These are phyloP conservation scores for Bombus confusus DNA, from an alignment of 1,140 invertebrate genomes.

Conservation along the genomic window DNA sequence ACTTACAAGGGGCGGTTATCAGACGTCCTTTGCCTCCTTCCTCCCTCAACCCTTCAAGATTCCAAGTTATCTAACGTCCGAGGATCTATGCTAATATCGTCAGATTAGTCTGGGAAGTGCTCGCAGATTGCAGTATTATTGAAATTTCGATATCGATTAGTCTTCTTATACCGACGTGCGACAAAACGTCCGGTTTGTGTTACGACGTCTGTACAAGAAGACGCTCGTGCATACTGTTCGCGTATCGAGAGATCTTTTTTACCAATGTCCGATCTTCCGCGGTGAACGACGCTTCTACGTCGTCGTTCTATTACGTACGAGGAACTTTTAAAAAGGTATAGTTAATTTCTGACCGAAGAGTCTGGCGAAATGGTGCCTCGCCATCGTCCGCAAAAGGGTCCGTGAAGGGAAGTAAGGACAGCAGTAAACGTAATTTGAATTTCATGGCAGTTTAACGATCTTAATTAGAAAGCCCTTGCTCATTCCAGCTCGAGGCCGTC, in stretches of 20 bases:
- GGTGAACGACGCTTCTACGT: background rate
- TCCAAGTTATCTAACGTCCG: conserved; percentile 75
- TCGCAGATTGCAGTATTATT: conserved; percentile 58
- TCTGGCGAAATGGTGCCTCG: conserved; percentile 20
- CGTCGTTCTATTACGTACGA: background rate
- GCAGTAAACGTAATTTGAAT: conserved; percentile 75
- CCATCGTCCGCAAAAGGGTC: conserved; percentile 64
- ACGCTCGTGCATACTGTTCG: background rate
- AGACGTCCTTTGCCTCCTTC: conserved; percentile 71
- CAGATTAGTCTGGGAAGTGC: conserved; percentile 67
- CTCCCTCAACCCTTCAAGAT: conserved; percentile 77
- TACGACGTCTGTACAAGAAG: background rate
- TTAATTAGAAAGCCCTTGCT: conserved; percentile 75
- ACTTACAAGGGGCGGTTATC: conserved; percentile 79
- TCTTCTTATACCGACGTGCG: background rate
- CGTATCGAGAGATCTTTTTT: background rate
- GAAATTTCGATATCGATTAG: conserved; percentile 64
- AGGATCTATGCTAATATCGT: conserved; percentile 76
- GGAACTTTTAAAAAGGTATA: conserved; percentile 39
- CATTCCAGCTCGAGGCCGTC: conserved; percentile 66
- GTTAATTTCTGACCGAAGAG: conserved; percentile 52
- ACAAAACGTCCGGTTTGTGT: background rate
- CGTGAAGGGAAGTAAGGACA: conserved; percentile 66
- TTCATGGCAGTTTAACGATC: conserved; percentile 77
- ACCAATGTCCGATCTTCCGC: background rate